phyloP scores from a whole-genome alignment of 37 sponge, comb jelly and placozoan genomes.

The Agelas oroides region DNA sequence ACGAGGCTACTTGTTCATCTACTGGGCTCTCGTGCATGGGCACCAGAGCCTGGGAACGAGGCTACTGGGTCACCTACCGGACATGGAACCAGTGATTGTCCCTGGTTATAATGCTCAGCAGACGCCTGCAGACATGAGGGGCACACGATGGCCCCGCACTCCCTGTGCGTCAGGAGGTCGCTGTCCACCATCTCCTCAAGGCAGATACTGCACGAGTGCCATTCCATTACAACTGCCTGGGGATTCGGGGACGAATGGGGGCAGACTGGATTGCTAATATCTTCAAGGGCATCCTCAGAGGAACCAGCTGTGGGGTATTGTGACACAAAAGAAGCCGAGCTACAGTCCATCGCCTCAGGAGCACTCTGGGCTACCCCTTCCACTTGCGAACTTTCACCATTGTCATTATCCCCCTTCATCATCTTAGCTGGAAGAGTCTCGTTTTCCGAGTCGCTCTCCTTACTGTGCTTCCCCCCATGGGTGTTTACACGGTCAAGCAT shows the following conservation, averaged over 20 bases:
- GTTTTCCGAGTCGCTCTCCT: conserved; percentile 7
- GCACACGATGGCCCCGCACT: conserved; percentile 74
- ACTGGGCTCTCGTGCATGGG: no score
- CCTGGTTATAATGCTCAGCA: background rate
- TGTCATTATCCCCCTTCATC: background rate
- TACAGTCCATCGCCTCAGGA: background rate
- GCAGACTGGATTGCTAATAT: background rate
- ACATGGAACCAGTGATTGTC: background rate
- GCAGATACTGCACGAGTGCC: conserved; percentile 82
- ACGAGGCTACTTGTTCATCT: no score
- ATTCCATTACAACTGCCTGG: conserved; percentile 58
- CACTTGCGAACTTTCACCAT: no score
- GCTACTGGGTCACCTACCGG: conserved; percentile 14
- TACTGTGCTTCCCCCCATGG: background rate
- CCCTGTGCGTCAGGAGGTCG: conserved; percentile 63
- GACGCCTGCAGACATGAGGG: conserved; percentile 54
- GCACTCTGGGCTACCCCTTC: background rate
- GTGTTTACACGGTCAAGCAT: no score
- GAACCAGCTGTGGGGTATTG: background rate
- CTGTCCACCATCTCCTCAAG: conserved; percentile 80
- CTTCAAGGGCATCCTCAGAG: background rate
- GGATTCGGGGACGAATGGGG: background rate
- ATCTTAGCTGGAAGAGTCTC: conserved; percentile 28
- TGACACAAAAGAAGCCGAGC: no score
- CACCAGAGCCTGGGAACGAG: no score